phyloP scores from a whole-genome alignment of 2,888 invertebrate genomes.

The Lepetodrilus schrolli region DNA sequence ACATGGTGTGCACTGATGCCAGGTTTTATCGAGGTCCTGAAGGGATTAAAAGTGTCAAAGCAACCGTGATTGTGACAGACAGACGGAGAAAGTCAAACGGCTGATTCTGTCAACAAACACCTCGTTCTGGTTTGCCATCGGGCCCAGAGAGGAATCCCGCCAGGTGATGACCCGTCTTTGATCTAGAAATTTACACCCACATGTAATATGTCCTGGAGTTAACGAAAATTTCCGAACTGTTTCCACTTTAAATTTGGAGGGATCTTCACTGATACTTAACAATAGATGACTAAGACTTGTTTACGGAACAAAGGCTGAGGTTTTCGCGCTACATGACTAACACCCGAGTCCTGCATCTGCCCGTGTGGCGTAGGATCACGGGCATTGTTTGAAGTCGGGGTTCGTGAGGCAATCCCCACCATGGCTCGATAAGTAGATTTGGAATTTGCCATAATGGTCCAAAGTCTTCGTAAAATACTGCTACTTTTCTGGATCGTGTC shows the following conservation, averaged over 20 bases:
- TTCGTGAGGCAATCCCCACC: too few species aligned
- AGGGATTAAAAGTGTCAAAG: constrained; percentile 1
- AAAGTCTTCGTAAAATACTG: constrained; percentile 8
- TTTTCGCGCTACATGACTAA: not conserved
- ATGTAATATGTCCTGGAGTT: not conserved
- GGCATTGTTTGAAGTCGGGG: too few species aligned
- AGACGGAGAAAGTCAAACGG: constrained; percentile 9
- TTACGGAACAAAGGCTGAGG: constrained; percentile 16
- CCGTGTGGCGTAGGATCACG: not conserved
- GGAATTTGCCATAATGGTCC: not conserved
- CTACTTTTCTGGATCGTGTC: not conserved
- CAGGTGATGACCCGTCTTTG: not conserved
- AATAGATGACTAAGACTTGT: constrained; percentile 19
- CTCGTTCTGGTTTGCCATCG: not conserved
- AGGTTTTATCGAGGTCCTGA: not conserved
- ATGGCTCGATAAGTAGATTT: not conserved
- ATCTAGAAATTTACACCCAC: not conserved
- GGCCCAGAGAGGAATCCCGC: not conserved
- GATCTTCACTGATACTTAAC: not conserved
- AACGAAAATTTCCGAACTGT: not conserved
- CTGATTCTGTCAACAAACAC: not conserved
- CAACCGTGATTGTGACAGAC: constrained; percentile 4
- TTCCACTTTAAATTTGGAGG: constrained; percentile 2
- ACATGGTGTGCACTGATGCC: too few species aligned
- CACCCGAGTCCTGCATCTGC: not conserved